A percentile compares a stretch with the other conserved stretches of the same genome.
phyloP scores from a whole-genome alignment of 2,113 vertebrate species.

The Poeciliopsis retropinna region DNA sequence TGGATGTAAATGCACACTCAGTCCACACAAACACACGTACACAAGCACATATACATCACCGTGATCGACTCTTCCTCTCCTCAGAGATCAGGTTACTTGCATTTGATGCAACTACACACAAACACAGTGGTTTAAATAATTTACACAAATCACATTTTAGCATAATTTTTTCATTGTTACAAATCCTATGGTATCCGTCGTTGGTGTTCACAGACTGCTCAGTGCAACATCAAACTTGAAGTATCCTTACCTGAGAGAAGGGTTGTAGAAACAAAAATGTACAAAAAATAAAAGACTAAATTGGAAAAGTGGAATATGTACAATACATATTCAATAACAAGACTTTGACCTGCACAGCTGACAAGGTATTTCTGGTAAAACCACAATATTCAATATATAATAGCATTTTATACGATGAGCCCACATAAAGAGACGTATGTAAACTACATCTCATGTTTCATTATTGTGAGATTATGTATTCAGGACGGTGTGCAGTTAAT shows the following conservation, averaged over 20 bases:
- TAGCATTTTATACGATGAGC: background rate
- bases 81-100: slow-evolving; percentile 48
- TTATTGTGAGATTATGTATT: no score
- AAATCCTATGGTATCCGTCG: background rate
- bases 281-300: no score
- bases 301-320: background rate
- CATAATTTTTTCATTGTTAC: background rate
- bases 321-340: background rate
- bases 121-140: background rate
- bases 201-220: background rate
- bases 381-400: background rate
- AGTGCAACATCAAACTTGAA: background rate
- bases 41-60: slow-evolving; percentile 44
- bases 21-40: slow-evolving; percentile 24
- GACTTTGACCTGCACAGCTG: background rate
- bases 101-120: slow-evolving; percentile 26
- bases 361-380: background rate
- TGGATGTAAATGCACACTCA: slow-evolving; percentile 56
- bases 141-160: background rate
- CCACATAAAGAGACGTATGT: background rate
- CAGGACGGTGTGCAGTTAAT: no score
- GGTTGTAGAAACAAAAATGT: no score
- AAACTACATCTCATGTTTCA: background rate
- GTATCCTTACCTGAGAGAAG: no score
- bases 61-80: slow-evolving; percentile 42